Percentiles rank a stretch among this genome's conserved stretches.
Conservation (phyloP, 2,113 vertebrate species). For the Pimephales promelas region DNA sequence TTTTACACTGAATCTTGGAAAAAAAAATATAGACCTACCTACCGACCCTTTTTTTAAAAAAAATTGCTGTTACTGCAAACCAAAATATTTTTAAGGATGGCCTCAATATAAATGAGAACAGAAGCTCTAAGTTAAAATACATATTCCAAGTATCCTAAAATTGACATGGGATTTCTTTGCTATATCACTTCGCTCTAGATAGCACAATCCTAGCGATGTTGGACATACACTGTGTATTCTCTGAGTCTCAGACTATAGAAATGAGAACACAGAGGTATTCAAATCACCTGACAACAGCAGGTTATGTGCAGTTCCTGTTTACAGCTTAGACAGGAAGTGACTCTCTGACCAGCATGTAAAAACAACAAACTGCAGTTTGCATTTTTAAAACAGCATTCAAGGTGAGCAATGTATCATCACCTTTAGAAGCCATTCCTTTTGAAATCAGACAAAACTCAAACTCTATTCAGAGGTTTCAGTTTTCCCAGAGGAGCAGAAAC, state of each 20-base stretch:
- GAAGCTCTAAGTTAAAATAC: no score
- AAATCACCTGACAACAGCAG: background rate
- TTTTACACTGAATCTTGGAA: no score
- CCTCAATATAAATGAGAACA: no score
- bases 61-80: no score
- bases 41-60: no score
- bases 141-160: no score
- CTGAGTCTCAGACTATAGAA: background rate
- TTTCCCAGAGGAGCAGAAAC: background rate
- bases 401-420: no score
- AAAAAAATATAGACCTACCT: no score
- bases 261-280: background rate
- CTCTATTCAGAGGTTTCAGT: background rate
- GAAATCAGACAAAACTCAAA: background rate
- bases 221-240: background rate
- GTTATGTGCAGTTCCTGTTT: background rate
- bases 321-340: background rate
- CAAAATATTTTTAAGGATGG: no score
- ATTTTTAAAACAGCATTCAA: background rate
- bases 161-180: no score
- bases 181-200: no score
- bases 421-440: background rate
- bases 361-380: background rate
- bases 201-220: no score
- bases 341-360: background rate